Conservation (phyloP, 2,113 vertebrate genomes). For the Tricholaema leucomelas region DNA sequence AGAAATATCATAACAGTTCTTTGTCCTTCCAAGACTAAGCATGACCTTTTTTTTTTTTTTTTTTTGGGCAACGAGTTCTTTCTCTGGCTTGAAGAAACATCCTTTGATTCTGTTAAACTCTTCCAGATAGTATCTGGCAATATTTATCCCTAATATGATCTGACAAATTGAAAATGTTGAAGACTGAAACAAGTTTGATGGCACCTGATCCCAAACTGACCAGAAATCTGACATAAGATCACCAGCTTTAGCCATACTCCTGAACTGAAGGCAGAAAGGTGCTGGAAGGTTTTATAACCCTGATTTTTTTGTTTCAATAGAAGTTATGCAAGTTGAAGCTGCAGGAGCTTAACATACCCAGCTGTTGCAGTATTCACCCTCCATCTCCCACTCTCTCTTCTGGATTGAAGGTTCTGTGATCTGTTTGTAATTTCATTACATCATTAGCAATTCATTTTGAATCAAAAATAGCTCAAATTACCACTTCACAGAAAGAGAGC, state of each 20-base stretch:
- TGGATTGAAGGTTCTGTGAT: not conserved
- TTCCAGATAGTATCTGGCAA: slow-evolving; percentile 41
- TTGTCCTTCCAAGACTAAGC: not conserved
- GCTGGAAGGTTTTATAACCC: not conserved
- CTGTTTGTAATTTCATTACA: not conserved
- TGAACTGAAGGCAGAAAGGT: not conserved
- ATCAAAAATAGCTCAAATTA: not conserved
- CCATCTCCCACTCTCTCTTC: not conserved
- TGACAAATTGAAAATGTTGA: slow-evolving; percentile 2
- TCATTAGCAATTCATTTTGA: slow-evolving; percentile 14
- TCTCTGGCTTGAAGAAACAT: not conserved
- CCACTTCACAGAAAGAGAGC: not conserved
- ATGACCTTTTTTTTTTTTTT: slow-evolving; percentile 8
- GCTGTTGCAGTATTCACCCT: not conserved
- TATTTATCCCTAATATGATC: not conserved
- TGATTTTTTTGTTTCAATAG: not conserved
- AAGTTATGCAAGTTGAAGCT: not conserved
- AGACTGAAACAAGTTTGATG: not conserved
- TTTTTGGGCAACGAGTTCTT: not conserved
- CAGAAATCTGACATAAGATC: not conserved
- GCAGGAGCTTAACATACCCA: not conserved
- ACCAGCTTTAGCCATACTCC: not conserved
- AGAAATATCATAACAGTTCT: not conserved
- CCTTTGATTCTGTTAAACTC: slow-evolving; percentile 31
- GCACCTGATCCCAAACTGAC: not conserved